Conservation (phyloP, 2,888 invertebrate species). For the Toxonevra muliebris region DNA sequence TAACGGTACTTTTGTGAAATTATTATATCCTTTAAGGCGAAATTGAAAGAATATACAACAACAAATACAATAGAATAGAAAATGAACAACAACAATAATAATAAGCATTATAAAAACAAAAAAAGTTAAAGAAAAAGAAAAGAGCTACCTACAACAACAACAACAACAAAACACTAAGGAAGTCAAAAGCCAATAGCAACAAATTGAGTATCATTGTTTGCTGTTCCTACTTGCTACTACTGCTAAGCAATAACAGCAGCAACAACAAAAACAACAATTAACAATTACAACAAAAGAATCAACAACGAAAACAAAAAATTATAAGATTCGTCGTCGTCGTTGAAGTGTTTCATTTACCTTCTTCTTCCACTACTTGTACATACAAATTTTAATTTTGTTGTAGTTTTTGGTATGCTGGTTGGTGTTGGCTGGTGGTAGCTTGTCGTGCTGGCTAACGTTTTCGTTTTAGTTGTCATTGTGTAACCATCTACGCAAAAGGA, state of each 20-base stretch:
- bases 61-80: not conserved
- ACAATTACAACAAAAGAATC: too few species aligned
- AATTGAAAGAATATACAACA: slow-evolving; percentile 7
- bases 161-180: slow-evolving; percentile 28
- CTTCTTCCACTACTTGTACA: too few species aligned
- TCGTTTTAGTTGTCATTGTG: too few species aligned
- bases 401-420: too few species aligned
- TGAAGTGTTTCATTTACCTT: too few species aligned
- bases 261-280: slow-evolving; percentile 7
- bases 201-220: not conserved
- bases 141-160: slow-evolving; percentile 23
- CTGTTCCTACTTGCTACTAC: not conserved
- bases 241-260: slow-evolving; percentile 3
- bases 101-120: slow-evolving; percentile 21
- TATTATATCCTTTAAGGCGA: not conserved
- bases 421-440: too few species aligned
- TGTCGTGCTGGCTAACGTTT: too few species aligned
- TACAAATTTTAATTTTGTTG: too few species aligned
- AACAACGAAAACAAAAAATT: too few species aligned
- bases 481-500: too few species aligned
- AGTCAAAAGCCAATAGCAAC: slow-evolving; percentile 24
- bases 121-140: slow-evolving; percentile 31
- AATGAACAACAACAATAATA: slow-evolving; percentile 15
- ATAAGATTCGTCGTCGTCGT: too few species aligned
- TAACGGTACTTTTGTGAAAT: slow-evolving; percentile 5